Base-by-base conservation (phyloP, 2,113 vertebrate genomes). In the Oncorhynchus nerka region DNA sequence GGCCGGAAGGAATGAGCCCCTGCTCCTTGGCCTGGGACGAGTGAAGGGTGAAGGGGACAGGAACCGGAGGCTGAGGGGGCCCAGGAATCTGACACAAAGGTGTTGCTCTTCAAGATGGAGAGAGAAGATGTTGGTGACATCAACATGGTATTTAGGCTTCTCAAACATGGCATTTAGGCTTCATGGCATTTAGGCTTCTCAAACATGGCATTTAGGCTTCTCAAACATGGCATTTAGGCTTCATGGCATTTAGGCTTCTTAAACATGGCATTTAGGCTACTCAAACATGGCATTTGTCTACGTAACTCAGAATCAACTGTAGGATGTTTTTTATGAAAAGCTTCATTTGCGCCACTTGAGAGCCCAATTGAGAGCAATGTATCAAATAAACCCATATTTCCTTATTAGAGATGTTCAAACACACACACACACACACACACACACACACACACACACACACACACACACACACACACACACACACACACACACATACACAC, bases 381-480 rank as follows among this genome's bases (percentile, higher is more conserved):
- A 39, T 55, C 0, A 55, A 71, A 71, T n/a, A 28, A 15, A 71
- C 30, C 51, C 71, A 55, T 16, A 51, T 24, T 28, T 28, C 26
- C 55, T 59, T 13, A 51, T 51, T 51, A 51, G 22, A 67, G 39
- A 13, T 55, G 9, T 45, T 57, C 61, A 26, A 11, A 67, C 30
- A 24, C 12, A 32, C 51, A 57, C 70, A 34, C 70, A 67, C 57
- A 24, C 61, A 67, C 69, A 71, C 62, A 26, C 74, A 68, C 73
- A 55, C 72, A 45, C 72, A 65, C 72, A 24, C 32, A 71, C 57
- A 64, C 68, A 70, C 68, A 71, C 68, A 62, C 34, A 48, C 68
- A 66, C 59, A 77, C 75, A 77, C 77, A 79, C 70, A 62, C 66
- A 62, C 30, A 61, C 45, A 57, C 69, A 62, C 65, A 24, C 71